phyloP scores from a whole-genome alignment of 2,797 vertebrate species.

The Chiroxiphia lanceolata region DNA sequence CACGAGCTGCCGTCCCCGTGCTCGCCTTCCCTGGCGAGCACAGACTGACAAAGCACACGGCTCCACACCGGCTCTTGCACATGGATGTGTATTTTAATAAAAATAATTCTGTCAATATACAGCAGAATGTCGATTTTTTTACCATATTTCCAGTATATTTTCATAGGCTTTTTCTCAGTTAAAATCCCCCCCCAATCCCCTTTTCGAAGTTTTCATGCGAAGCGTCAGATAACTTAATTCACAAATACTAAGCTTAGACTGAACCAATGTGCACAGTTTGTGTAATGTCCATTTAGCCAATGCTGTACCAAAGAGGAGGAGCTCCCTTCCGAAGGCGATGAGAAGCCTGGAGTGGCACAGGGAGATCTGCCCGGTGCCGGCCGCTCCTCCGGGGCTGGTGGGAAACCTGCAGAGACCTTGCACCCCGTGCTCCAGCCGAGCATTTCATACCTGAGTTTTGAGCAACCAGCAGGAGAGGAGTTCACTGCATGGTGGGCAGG shows the following conservation, averaged over 20 bases:
- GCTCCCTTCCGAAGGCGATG: not conserved
- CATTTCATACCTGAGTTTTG: slow-evolving; percentile 82
- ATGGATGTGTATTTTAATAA: slow-evolving; percentile 99
- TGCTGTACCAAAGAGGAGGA: slow-evolving; percentile 45
- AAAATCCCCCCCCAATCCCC: slow-evolving; percentile 60
- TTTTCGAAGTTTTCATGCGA: slow-evolving; percentile 87
- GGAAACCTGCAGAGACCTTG: slow-evolving; percentile 38
- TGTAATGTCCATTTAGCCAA: slow-evolving; percentile 56
- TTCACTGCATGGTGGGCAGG: not conserved
- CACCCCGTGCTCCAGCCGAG: slow-evolving; percentile 63
- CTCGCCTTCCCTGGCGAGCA: accelerated
- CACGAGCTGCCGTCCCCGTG: accelerated
- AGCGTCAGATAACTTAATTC: slow-evolving; percentile 90
- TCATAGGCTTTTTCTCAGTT: slow-evolving; percentile 76
- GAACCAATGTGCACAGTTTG: slow-evolving; percentile 85
- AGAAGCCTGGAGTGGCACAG: slow-evolving; percentile 25
- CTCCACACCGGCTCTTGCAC: slow-evolving; percentile 74
- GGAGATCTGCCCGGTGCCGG: not conserved
- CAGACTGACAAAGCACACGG: slow-evolving; percentile 26
- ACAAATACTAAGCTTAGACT: slow-evolving; percentile 88
- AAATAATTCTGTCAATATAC: slow-evolving; percentile 99
- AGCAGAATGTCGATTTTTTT: slow-evolving; percentile 86
- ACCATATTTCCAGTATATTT: slow-evolving; percentile 93
- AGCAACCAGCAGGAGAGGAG: slow-evolving; percentile 65
- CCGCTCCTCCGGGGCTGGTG: not conserved